These are phyloP conservation scores for Pocillopora grandis DNA, from an alignment of 92 coral and sea anemone species.

Conservation along the genomic window DNA sequence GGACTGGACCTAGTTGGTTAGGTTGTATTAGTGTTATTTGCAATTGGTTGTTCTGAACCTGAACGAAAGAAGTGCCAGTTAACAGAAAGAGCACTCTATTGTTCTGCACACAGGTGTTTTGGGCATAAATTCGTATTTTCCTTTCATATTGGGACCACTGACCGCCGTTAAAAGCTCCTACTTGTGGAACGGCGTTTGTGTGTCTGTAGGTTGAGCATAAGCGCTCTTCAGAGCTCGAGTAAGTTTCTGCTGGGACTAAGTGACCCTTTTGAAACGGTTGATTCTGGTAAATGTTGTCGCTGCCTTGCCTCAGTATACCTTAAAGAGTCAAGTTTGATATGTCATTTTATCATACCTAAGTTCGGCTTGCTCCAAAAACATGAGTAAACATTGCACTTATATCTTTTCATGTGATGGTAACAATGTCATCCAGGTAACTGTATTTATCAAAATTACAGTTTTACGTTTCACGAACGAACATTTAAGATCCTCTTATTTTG, in stretches of 20 bases:
- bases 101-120: neutral
- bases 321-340: neutral
- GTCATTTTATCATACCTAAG: neutral
- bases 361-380: neutral
- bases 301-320: constrained; percentile 8
- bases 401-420: no score
- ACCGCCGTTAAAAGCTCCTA: neutral
- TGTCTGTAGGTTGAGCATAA: neutral
- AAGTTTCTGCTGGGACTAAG: constrained; percentile 2
- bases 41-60: neutral
- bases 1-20: neutral
- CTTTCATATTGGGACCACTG: neutral
- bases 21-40: neutral
- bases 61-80: constrained; percentile 11
- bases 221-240: neutral
- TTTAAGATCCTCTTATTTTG: no score
- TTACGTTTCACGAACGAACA: no score
- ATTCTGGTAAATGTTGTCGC: neutral
- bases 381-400: neutral
- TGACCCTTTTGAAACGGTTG: neutral
- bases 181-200: constrained; percentile 33
- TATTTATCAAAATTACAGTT: no score
- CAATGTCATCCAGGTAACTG: no score
- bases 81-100: constrained; percentile 5
- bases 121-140: neutral